A percentile compares a stretch with the other conserved stretches of the same genome.
Evolutionary conservation across 1,140 invertebrate genomes (phyloP).

Genomic region (Trypoxylus dichotomus): DNA sequence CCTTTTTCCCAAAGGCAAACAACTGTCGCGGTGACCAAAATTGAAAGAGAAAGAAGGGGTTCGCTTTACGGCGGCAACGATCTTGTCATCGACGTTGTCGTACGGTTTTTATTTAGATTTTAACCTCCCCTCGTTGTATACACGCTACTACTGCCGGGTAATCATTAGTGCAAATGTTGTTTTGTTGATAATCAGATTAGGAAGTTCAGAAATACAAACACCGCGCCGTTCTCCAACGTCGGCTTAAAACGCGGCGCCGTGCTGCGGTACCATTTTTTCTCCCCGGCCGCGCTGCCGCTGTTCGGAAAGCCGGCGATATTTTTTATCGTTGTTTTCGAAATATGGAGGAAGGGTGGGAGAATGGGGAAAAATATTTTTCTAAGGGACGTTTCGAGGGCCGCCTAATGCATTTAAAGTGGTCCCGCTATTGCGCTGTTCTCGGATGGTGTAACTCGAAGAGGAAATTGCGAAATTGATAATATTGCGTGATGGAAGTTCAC

Average conservation of each 20-base stretch:
- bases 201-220: slow-evolving; percentile 19
- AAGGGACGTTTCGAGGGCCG: not conserved
- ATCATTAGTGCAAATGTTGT: slow-evolving; percentile 28
- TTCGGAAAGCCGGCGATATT: slow-evolving; percentile 10
- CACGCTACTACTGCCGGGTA: not conserved
- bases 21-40: slow-evolving; percentile 19
- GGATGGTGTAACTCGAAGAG: too few relatives aligned
- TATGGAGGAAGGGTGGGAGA: not conserved
- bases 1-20: not conserved
- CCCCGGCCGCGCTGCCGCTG: not conserved
- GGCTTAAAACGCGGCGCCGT: not conserved
- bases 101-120: slow-evolving; percentile 15
- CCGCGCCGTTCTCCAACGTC: not conserved
- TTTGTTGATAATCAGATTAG: slow-evolving; percentile 26
- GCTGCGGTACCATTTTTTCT: not conserved
- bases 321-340: not conserved
- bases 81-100: not conserved
- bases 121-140: not conserved
- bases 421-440: too few relatives aligned
- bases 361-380: not conserved
- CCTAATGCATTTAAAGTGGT: too few relatives aligned
- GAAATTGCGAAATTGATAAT: too few relatives aligned
- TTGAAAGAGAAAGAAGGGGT: not conserved
- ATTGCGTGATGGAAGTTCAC: too few relatives aligned
- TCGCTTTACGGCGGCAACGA: not conserved